A percentile compares a stretch with the other conserved stretches of the same genome.
Evolutionary conservation across 2,888 invertebrate species (phyloP).

Genomic region (Galerucella nymphaeae): DNA sequence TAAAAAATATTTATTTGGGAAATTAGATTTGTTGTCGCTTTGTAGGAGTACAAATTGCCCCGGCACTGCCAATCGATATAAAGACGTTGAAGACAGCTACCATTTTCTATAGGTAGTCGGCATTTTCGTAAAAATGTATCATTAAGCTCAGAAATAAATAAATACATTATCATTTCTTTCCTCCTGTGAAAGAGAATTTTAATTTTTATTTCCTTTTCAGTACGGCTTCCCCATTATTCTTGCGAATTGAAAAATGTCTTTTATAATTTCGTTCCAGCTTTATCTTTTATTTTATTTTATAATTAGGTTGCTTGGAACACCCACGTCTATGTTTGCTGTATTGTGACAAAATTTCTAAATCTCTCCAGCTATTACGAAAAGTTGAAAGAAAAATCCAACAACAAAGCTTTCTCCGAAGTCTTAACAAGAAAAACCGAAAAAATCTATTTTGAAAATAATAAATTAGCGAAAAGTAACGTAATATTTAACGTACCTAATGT

Average conservation of each 20-base stretch:
- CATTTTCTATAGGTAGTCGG: constrained; percentile 57
- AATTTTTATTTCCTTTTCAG: constrained; percentile 43
- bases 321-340: constrained; percentile 19
- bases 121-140: constrained; percentile 61
- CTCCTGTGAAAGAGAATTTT: constrained; percentile 49
- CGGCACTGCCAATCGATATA: constrained; percentile 61
- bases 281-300: constrained; percentile 2
- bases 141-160: constrained; percentile 60
- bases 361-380: not conserved
- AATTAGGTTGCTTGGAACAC: constrained; percentile 24
- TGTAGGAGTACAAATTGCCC: constrained; percentile 60
- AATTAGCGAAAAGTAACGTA: too few species aligned
- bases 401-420: not conserved
- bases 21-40: constrained; percentile 66
- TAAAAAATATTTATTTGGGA: constrained; percentile 64
- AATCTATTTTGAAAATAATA: not conserved
- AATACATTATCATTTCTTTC: constrained; percentile 57
- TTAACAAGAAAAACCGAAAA: not conserved
- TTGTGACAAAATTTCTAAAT: constrained; percentile 19
- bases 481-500: constrained; percentile 5
- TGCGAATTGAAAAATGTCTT: constrained; percentile 54
- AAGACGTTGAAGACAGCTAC: constrained; percentile 56
- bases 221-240: constrained; percentile 57
- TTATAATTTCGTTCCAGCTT: constrained; percentile 46
- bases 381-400: not conserved